Conservation (phyloP, 2,888 invertebrate genomes). For the Glyphotaelius pellucidus region DNA sequence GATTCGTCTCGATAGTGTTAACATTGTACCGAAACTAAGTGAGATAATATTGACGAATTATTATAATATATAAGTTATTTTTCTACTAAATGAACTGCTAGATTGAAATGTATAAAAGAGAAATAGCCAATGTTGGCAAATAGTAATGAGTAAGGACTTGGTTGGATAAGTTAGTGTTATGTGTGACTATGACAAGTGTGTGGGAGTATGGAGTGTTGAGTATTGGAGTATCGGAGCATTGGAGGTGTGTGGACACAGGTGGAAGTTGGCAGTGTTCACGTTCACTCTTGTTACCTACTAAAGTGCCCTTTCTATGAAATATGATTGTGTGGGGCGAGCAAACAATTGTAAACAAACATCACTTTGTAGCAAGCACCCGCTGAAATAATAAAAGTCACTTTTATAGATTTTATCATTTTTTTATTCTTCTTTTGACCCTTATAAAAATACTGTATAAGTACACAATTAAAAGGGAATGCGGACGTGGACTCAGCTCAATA, state of each 20-base stretch:
- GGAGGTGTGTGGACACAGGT: constrained; percentile 54
- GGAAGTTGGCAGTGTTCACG: constrained; percentile 33
- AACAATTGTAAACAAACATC: constrained; percentile 57
- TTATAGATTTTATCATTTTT: constrained; percentile 49
- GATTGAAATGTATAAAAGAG: constrained; percentile 43
- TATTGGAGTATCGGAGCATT: background rate
- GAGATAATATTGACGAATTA: constrained; percentile 60
- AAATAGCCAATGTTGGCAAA: constrained; percentile 12
- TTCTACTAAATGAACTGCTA: constrained; percentile 57
- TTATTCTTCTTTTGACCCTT: constrained; percentile 38
- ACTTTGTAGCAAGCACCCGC: constrained; percentile 64
- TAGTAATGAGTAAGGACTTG: background rate
- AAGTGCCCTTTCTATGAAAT: constrained; percentile 51
- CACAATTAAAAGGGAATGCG: background rate
- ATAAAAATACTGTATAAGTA: constrained; percentile 23
- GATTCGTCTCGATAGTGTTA: constrained; percentile 6
- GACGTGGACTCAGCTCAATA: too few species aligned
- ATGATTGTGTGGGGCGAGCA: constrained; percentile 56
- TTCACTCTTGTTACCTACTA: constrained; percentile 60
- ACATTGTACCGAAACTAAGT: constrained; percentile 49
- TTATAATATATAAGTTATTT: constrained; percentile 52
- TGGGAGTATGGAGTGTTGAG: background rate
- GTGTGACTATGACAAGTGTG: constrained; percentile 3
- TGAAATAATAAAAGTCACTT: constrained; percentile 65
- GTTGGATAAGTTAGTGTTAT: constrained; percentile 4